These are phyloP conservation scores for Poecilia gillii DNA, from an alignment of 2,797 vertebrate species.

Conservation along the genomic window DNA sequence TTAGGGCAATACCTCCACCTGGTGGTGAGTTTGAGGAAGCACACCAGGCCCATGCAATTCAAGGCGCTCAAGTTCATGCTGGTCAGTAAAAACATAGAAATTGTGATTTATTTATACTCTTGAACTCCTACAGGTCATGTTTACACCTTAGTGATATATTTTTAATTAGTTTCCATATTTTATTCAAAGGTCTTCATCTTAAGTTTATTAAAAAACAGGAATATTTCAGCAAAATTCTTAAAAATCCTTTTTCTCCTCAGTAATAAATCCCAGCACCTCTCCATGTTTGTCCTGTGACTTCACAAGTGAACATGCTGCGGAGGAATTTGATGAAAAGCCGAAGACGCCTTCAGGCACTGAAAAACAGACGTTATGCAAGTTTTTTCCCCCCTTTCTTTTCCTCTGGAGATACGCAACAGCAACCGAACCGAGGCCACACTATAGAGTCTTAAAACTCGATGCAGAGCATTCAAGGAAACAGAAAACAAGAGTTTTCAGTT, in stretches of 20 bases:
- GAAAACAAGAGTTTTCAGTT: background rate
- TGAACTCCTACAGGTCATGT: background rate
- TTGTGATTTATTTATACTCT: background rate
- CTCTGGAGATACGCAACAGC: conserved; percentile 17
- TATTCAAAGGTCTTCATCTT: background rate
- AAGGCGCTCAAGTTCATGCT: background rate
- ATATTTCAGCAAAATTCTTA: background rate
- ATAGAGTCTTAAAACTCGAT: background rate
- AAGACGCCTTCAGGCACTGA: conserved; percentile 13
- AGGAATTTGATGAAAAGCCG: conserved; percentile 27
- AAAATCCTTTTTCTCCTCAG: conserved; percentile 1
- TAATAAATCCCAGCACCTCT: background rate
- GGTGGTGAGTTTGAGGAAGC: conserved; percentile 30
- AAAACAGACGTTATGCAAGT: conserved; percentile 7
- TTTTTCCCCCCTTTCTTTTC: background rate
- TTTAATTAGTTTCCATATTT: background rate
- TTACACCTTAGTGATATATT: background rate
- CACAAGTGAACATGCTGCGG: conserved; percentile 14
- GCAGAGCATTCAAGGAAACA: background rate
- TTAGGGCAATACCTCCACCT: conserved; percentile 29
- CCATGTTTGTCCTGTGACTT: conserved; percentile 21
- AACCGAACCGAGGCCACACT: conserved; percentile 3
- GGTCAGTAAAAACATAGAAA: background rate
- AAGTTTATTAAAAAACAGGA: background rate
- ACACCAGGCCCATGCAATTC: background rate